Evolutionary conservation across 1,140 invertebrate genomes (phyloP).

Genomic region (Diuraphis noxia): DNA sequence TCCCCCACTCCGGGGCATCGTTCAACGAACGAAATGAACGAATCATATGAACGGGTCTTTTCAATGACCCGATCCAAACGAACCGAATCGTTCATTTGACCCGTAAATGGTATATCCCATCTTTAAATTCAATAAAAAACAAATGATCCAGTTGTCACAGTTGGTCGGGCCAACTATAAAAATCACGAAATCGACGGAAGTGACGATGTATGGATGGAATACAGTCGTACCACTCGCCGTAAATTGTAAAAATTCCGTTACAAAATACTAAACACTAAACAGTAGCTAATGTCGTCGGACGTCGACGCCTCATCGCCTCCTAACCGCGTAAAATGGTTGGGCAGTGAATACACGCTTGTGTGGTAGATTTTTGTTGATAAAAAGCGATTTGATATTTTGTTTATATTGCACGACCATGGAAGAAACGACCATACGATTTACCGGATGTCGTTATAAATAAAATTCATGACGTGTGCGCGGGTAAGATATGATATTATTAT

Average conservation of each 20-base stretch:
- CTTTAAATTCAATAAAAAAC: not conserved
- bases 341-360: not conserved
- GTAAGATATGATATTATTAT: not conserved
- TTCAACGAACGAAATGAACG: no score
- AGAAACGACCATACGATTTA: not conserved
- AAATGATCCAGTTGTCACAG: not conserved
- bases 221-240: no score
- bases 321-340: constrained; percentile 20
- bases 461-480: not conserved
- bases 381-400: constrained; percentile 32
- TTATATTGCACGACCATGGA: not conserved
- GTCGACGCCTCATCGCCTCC: not conserved
- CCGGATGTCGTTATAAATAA: not conserved
- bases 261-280: no score
- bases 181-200: not conserved
- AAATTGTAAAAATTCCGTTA: constrained; percentile 17
- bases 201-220: not conserved
- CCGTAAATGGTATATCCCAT: no score
- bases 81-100: no score
- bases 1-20: no score
- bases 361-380: constrained; percentile 14
- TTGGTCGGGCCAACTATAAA: not conserved
- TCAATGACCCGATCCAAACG: no score
- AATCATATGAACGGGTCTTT: no score
- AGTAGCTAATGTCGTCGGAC: no score